Conservation (phyloP, 2,113 vertebrate species). For the Empidonax traillii region DNA sequence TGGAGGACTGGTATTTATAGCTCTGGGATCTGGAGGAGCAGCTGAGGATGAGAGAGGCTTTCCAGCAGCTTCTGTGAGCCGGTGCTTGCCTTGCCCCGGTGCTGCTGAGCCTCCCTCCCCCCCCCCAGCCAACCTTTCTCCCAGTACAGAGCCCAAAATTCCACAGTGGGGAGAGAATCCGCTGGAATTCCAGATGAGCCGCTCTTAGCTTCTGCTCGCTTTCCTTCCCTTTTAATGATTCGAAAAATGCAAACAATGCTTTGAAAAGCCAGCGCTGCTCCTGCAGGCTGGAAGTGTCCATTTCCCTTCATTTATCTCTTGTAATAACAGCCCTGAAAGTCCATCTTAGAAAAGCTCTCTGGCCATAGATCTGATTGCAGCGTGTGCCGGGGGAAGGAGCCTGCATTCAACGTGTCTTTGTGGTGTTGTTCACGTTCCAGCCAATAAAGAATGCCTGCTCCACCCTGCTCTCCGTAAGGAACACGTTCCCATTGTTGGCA, state of each 20-base stretch:
- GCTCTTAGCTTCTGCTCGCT: conserved; percentile 42
- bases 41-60: conserved; percentile 67
- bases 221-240: conserved; percentile 62
- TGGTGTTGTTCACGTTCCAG: conserved; percentile 42
- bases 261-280: conserved; percentile 33
- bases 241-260: conserved; percentile 65
- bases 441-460: conserved; percentile 41
- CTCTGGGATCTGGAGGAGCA: conserved; percentile 58
- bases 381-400: not conserved
- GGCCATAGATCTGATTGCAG: conserved; percentile 23
- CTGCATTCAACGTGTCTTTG: conserved; percentile 33
- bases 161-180: conserved; percentile 52
- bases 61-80: conserved; percentile 62
- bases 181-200: conserved; percentile 60
- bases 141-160: conserved; percentile 31
- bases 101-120: not conserved
- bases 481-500: conserved; percentile 58
- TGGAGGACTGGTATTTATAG: conserved; percentile 72
- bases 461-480: conserved; percentile 34
- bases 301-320: conserved; percentile 66
- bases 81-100: not conserved
- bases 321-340: conserved; percentile 52
- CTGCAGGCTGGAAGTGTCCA: conserved; percentile 49
- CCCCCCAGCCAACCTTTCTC: conserved; percentile 54
- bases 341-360: not conserved